These are phyloP conservation scores for Liasis olivaceus DNA, from an alignment of 2,797 vertebrate genomes.

Conservation along the genomic window DNA sequence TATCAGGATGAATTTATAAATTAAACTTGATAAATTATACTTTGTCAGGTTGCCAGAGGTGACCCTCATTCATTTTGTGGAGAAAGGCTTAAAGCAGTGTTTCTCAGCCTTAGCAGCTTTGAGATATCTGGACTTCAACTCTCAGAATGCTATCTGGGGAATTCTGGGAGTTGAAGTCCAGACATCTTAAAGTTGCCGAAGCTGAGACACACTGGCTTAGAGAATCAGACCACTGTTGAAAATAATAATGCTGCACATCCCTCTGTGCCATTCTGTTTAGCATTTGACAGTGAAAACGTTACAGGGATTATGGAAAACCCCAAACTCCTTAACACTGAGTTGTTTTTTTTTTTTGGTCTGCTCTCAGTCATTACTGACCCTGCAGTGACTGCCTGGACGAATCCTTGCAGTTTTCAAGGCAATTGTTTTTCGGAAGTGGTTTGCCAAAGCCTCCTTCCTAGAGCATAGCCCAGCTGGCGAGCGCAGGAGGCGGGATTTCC, in stretches of 20 bases:
- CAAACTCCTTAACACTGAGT: background rate
- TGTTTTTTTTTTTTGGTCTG: too few relatives aligned
- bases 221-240: slow-evolving; percentile 25
- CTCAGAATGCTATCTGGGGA: background rate
- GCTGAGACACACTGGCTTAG: background rate
- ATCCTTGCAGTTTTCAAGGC: too few relatives aligned
- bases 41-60: background rate
- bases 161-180: background rate
- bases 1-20: background rate
- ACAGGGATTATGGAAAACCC: background rate
- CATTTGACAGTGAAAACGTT: background rate
- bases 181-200: background rate
- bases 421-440: too few relatives aligned
- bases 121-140: too few relatives aligned
- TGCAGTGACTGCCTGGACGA: too few relatives aligned
- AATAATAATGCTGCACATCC: slow-evolving; percentile 2
- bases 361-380: too few relatives aligned
- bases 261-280: slow-evolving; percentile 16
- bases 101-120: too few relatives aligned
- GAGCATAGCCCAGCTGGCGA: too few relatives aligned
- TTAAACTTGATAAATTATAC: background rate
- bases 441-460: too few relatives aligned
- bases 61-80: slow-evolving; percentile 12
- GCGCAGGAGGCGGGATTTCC: too few relatives aligned
- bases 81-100: background rate